Evolutionary conservation across 2,113 vertebrate species (phyloP), one percentile per base, ranked within the genome.

Genomic region (Scomber scombrus): DNA sequence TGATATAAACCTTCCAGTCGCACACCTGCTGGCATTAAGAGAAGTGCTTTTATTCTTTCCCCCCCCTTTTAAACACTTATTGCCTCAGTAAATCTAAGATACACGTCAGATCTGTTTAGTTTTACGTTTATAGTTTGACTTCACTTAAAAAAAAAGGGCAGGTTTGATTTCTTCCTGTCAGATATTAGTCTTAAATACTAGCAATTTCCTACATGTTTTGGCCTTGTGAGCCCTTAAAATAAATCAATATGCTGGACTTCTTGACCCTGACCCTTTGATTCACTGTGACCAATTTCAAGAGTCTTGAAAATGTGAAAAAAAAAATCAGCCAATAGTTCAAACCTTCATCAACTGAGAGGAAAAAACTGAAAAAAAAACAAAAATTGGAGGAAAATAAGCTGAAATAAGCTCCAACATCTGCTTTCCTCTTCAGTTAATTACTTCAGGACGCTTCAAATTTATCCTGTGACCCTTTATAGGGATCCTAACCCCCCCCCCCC

Each of bases 1-100:
- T 26, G 23, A 26, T 26, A 26, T 26, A 26, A 26, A 26, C 23
- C 34, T 82, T 76, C 51, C 47, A 49, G 18, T 58, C 62, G 13
- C 51, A 87, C 73, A 63, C 47, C 83, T 82, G 78, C 78, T 51
- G 54, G 0, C 57, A 56, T n/a, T 16, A 14, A 71, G 82, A 72
- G 21, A 46, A 64, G n/a, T n/a, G 14, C 23, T 49, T 66, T 58
- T 23, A 61, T 73, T 62, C 14, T 43, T 51, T 12, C 9, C 3
- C 15, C n/a, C 13, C 3, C 23, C 23, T 11, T 21, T 56, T 3
- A 34, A 70, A 66, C 18, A 50, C 5, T 76, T 73, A 60, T 50
- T 58, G 23, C 45, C 26, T 60, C 63, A 13, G 15, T 69, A 67
- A 84, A 67, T 63, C 21, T 69, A n/a, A 63, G 63, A 43, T 62